A percentile compares a stretch with the other conserved stretches of the same genome.
These are phyloP conservation scores for Myotis yumanensis DNA, from an alignment of 2,113 vertebrate genomes.

Conservation along the genomic window DNA sequence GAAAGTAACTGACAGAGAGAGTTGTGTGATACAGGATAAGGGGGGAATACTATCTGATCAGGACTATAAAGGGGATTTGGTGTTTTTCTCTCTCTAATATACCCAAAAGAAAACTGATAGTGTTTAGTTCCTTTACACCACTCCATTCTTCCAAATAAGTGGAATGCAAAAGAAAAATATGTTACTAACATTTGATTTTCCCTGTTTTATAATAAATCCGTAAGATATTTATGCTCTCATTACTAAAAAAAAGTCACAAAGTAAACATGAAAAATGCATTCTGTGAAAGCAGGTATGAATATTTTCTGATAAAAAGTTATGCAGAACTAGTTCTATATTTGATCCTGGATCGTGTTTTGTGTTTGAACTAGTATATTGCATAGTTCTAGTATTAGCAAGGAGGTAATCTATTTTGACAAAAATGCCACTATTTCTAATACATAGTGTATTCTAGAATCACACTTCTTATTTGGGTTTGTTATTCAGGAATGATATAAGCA, in stretches of 20 bases:
- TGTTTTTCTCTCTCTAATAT: not conserved
- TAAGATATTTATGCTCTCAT: not conserved
- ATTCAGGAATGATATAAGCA: not conserved
- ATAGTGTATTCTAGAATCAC: not conserved
- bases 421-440: not conserved
- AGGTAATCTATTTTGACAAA: not conserved
- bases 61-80: not conserved
- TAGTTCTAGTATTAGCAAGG: not conserved
- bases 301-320: not conserved
- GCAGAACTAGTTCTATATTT: not conserved
- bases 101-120: not conserved
- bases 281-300: not conserved
- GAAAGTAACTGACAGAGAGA: not conserved
- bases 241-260: not conserved
- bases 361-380: not conserved
- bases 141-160: not conserved
- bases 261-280: not conserved
- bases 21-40: not conserved
- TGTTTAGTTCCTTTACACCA: rapidly evolving
- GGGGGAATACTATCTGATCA: not conserved
- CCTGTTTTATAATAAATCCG: not conserved
- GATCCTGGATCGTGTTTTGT: not conserved
- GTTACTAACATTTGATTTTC: not conserved
- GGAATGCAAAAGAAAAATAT: not conserved
- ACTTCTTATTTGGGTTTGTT: not conserved